Evolutionary conservation across 2,888 invertebrate genomes (phyloP).

Genomic region (Drosophila subquinaria): DNA sequence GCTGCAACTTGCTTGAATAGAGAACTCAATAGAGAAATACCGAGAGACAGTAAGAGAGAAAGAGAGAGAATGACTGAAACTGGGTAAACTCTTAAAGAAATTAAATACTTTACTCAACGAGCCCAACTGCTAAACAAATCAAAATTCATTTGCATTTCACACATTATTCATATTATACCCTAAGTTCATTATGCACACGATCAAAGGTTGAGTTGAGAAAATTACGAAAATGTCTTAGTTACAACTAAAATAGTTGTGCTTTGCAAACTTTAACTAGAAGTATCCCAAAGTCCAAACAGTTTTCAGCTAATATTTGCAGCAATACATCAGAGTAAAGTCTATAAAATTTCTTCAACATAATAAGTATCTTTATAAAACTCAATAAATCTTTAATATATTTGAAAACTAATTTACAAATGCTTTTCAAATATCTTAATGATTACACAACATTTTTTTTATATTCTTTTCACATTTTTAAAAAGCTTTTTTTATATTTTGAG

Average conservation of each 20-base stretch:
- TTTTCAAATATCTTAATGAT: too few species aligned
- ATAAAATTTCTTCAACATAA: too few species aligned
- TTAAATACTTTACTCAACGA: constrained; percentile 35
- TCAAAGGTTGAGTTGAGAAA: neutral
- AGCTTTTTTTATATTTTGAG: too few species aligned
- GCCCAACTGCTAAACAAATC: constrained; percentile 25
- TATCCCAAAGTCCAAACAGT: neutral
- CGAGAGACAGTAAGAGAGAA: neutral
- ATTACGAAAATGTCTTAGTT: neutral
- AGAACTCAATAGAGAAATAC: neutral
- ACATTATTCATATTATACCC: constrained; percentile 1
- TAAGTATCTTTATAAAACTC: too few species aligned
- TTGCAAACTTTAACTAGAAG: neutral
- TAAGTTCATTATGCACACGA: neutral
- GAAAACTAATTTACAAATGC: too few species aligned
- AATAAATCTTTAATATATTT: too few species aligned
- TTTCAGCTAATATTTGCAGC: neutral
- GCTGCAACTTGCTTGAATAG: constrained; percentile 20
- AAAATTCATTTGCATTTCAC: constrained; percentile 18
- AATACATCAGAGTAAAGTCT: too few species aligned
- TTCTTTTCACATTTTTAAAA: too few species aligned
- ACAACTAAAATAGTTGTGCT: neutral
- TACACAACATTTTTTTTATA: too few species aligned
- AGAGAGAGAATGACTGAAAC: neutral
- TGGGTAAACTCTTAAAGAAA: constrained; percentile 26